Evolutionary conservation across 1,140 invertebrate genomes (phyloP).

Genomic region (Hyles vespertilio): DNA sequence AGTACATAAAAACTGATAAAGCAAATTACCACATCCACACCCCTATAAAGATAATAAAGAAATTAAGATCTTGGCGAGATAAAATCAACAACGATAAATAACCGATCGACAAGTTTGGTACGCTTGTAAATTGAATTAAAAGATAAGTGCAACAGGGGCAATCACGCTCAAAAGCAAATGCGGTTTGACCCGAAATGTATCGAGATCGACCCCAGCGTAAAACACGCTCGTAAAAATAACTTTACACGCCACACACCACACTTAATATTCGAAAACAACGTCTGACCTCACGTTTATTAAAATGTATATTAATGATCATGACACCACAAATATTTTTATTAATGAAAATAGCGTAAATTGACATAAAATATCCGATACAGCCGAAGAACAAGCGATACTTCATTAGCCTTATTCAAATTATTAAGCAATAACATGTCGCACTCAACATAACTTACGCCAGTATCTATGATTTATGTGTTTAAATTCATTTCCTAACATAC

Average conservation of each 20-base stretch:
- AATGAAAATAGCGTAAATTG: slow-evolving; percentile 25
- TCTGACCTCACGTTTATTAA: background rate
- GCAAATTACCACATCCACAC: background rate
- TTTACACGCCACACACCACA: background rate
- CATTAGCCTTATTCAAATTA: slow-evolving; percentile 59
- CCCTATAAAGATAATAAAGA: slow-evolving; percentile 41
- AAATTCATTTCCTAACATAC: slow-evolving; percentile 35
- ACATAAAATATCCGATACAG: slow-evolving; percentile 20
- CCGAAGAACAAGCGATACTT: slow-evolving; percentile 36
- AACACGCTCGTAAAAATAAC: slow-evolving; percentile 19
- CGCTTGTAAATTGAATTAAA: slow-evolving; percentile 69
- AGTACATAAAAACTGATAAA: too few relatives aligned
- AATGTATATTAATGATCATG: slow-evolving; percentile 3
- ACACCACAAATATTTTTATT: slow-evolving; percentile 10
- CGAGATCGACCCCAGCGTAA: slow-evolving; percentile 15
- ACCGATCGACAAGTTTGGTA: slow-evolving; percentile 52
- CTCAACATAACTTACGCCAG: slow-evolving; percentile 33
- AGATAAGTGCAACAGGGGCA: slow-evolving; percentile 57
- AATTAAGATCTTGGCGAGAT: slow-evolving; percentile 61
- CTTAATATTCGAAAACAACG: background rate
- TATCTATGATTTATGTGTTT: slow-evolving; percentile 45
- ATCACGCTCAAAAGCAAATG: slow-evolving; percentile 46
- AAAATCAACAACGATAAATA: slow-evolving; percentile 59
- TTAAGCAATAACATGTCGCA: slow-evolving; percentile 45
- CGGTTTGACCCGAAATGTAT: slow-evolving; percentile 45